Conservation (phyloP, 2,797 vertebrate species). For the Anguilla megastoma region DNA sequence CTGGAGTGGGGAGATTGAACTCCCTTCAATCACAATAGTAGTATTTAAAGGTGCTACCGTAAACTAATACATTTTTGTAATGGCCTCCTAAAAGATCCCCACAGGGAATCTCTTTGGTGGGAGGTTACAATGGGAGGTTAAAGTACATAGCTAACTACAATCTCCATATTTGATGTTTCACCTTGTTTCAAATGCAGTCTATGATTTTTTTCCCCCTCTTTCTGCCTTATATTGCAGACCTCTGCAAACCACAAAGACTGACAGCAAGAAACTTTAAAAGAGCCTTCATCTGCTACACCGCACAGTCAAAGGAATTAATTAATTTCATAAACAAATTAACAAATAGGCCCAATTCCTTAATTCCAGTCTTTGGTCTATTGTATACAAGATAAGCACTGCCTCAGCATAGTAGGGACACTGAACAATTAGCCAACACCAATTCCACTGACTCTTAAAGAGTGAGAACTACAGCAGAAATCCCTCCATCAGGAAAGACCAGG, state of each 20-base stretch:
- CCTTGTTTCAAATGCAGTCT: background rate
- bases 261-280: background rate
- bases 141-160: constrained; percentile 41
- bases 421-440: background rate
- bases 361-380: background rate
- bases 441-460: background rate
- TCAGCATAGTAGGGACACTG: background rate
- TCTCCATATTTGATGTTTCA: constrained; percentile 14
- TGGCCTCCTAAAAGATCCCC: background rate
- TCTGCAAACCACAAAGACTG: background rate
- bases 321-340: background rate
- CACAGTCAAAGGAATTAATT: background rate
- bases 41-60: background rate
- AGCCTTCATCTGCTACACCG: background rate
- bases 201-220: too few species aligned
- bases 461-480: background rate
- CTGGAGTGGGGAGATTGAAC: background rate
- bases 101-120: too few species aligned
- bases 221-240: background rate
- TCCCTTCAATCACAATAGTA: background rate
- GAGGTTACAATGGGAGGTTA: background rate
- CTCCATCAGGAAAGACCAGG: background rate
- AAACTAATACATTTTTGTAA: background rate
- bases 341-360: background rate
- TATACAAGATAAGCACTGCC: background rate